phyloP scores from a whole-genome alignment of 2,797 vertebrate species.

The Eutrigla gurnardus region DNA sequence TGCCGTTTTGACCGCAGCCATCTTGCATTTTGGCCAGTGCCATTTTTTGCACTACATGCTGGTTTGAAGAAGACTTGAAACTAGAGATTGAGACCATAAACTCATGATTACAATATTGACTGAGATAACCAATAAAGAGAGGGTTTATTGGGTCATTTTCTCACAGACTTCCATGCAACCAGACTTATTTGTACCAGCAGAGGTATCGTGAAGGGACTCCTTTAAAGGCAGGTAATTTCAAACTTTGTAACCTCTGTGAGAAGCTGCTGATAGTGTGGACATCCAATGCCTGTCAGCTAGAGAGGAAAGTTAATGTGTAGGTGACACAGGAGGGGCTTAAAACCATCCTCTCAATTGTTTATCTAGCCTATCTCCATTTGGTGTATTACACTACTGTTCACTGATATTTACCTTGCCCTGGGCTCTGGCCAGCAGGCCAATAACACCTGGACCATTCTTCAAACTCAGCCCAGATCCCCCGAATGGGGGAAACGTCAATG shows the following conservation, averaged over 20 bases:
- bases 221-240: background rate
- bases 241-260: conserved; percentile 16
- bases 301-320: conserved; percentile 54
- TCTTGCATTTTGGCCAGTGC: too few species aligned
- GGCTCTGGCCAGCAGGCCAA: conserved; percentile 60
- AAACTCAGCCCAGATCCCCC: conserved; percentile 60
- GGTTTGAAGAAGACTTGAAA: too few species aligned
- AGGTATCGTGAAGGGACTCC: too few species aligned
- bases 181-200: too few species aligned
- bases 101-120: too few species aligned
- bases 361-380: conserved; percentile 60
- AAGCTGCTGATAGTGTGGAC: background rate
- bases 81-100: too few species aligned
- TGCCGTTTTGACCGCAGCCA: too few species aligned
- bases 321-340: conserved; percentile 52
- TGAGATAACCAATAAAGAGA: too few species aligned
- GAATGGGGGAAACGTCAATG: conserved; percentile 68
- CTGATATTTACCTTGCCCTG: conserved; percentile 65
- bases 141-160: too few species aligned
- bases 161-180: too few species aligned
- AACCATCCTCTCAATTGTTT: conserved; percentile 48
- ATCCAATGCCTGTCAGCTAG: conserved; percentile 20
- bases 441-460: conserved; percentile 65
- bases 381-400: conserved; percentile 60
- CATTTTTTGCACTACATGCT: too few species aligned